phyloP scores from a whole-genome alignment of 2,888 invertebrate genomes.

The Eulithis testata region DNA sequence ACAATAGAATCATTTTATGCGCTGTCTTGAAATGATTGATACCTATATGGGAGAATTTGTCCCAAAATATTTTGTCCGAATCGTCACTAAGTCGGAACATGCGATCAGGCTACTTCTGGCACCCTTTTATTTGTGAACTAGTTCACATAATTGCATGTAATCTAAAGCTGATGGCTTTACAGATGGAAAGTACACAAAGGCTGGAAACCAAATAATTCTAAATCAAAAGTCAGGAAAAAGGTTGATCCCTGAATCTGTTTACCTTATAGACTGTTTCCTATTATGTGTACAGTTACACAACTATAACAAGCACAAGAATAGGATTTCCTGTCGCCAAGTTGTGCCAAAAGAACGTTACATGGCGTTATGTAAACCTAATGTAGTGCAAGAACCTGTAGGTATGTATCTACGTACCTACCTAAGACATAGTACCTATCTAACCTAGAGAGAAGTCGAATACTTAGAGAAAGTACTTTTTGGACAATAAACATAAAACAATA shows the following conservation, averaged over 20 bases:
- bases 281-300: conserved; percentile 37
- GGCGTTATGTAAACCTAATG: conserved; percentile 30
- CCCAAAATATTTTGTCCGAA: too few relatives aligned
- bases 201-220: too few relatives aligned
- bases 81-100: too few relatives aligned
- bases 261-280: conserved; percentile 33
- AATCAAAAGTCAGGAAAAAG: not conserved
- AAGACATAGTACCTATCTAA: not conserved
- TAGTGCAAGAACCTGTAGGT: conserved; percentile 5
- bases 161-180: too few relatives aligned
- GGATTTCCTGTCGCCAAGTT: conserved; percentile 38
- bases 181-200: too few relatives aligned
- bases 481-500: not conserved
- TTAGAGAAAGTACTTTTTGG: too few relatives aligned
- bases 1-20: too few relatives aligned
- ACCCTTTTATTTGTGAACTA: not conserved
- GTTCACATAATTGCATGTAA: too few relatives aligned
- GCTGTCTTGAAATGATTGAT: too few relatives aligned
- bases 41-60: too few relatives aligned
- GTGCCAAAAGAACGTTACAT: conserved; percentile 31
- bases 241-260: conserved; percentile 9
- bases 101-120: too few relatives aligned
- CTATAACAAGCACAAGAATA: conserved; percentile 34
- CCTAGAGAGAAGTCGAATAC: not conserved
- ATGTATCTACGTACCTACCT: not conserved